Conservation (phyloP, 2,888 invertebrate genomes). For the Mycalesis mineus region DNA sequence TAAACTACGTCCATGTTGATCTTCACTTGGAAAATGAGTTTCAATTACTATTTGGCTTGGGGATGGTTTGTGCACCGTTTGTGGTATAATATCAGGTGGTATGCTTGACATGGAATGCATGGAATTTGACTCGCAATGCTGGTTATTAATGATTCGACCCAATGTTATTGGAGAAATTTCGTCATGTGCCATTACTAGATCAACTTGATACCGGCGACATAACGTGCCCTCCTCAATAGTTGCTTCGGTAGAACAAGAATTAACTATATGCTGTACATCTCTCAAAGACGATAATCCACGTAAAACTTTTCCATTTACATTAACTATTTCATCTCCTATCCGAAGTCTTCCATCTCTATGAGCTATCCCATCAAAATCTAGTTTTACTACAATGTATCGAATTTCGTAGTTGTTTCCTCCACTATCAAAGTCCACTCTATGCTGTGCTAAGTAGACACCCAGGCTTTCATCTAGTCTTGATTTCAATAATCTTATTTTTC, state of each 20-base stretch:
- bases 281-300: conserved; percentile 83
- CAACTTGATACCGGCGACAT: conserved; percentile 74
- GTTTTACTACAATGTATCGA: conserved; percentile 80
- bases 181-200: conserved; percentile 81
- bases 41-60: conserved; percentile 68
- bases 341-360: conserved; percentile 88
- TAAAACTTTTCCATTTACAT: conserved; percentile 90
- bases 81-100: conserved; percentile 71
- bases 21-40: conserved; percentile 67
- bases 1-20: conserved; percentile 42
- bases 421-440: conserved; percentile 74
- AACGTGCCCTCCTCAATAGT: conserved; percentile 54
- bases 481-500: conserved; percentile 82
- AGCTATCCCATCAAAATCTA: conserved; percentile 82
- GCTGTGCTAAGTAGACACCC: conserved; percentile 84
- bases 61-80: conserved; percentile 64
- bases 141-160: conserved; percentile 64
- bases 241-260: conserved; percentile 73
- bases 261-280: conserved; percentile 80
- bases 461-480: conserved; percentile 82
- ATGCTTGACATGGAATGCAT: conserved; percentile 44
- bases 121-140: conserved; percentile 47
- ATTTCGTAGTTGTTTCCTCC: conserved; percentile 78
- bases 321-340: conserved; percentile 92
- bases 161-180: conserved; percentile 78